Base-by-base conservation (phyloP, 2,888 invertebrate genomes). In the Lordiphosa andalusiaca region DNA sequence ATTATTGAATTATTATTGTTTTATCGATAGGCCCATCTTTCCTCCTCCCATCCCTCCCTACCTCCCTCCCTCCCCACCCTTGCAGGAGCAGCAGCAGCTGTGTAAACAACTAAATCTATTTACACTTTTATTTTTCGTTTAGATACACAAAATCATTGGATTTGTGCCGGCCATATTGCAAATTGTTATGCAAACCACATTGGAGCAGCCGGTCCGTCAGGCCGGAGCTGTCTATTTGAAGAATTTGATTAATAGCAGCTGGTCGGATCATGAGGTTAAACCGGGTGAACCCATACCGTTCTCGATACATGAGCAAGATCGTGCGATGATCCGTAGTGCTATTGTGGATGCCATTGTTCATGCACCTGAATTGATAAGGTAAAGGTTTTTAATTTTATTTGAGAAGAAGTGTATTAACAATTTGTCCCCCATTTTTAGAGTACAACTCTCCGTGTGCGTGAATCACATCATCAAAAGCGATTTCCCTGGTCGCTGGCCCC, bases 201-300 rank as follows among this genome's bases (percentile, higher is more conserved):
- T 97, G 44, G 95, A 97, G 67, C 93, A 96, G 92, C 96, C 98
- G 67, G 95, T 98, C 0, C 91, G 98, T 68, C 98, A 99, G 91
- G 98, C 98, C 68, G 97, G 97, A 80, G 98, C 95, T 37, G 96
- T 99, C 73, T 99, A 98, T 90, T 91, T 99, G 71, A 99, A 99
- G 91, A 99, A 99, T 91, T 92, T 97, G 87, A 91, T 99, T 55
- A 94, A 93, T 25, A 93, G 93, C 82, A 95, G 93, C 89, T 99
- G 99, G 99, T 93, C 93, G 67, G 96, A 96, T 73, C 93, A 93
- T 73, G 95, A 96, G 82, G 90, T 91, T 0, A 94, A 95, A 71
- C 92, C 92, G 44, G 94, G 94, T 7, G 93, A 93, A 69, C 93
- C 94, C 3, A 90, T 93, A 57, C 94, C 94, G 16, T 98, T 97